Conservation (phyloP, 2,113 vertebrate genomes). For the Gasterosteus aculeatus region DNA sequence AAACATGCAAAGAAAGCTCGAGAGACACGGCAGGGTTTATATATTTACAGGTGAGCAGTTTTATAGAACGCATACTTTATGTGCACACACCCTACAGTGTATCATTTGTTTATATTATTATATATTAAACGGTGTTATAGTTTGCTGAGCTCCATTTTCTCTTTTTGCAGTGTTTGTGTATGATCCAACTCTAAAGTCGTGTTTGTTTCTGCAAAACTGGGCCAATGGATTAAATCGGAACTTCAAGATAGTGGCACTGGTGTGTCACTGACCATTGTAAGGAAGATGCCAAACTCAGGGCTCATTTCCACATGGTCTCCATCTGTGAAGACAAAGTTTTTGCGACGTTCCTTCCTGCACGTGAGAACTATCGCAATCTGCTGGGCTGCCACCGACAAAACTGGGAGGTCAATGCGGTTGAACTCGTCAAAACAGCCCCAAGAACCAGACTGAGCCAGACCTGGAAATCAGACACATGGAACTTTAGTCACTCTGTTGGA, state of each 20-base stretch:
- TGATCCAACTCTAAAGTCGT: no score
- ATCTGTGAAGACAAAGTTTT: conserved; percentile 93
- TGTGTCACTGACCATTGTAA: conserved; percentile 89
- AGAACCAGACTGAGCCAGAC: conserved; percentile 95
- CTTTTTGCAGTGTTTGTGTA: no score
- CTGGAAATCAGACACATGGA: conserved; percentile 73
- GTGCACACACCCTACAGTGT: not conserved
- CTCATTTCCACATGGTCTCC: conserved; percentile 95
- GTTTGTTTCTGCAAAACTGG: no score
- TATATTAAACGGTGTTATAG: no score
- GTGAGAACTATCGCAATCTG: conserved; percentile 94
- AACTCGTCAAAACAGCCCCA: conserved; percentile 99
- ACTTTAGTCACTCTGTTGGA: fast-evolving
- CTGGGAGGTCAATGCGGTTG: conserved; percentile 95
- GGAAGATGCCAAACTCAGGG: conserved; percentile 95
- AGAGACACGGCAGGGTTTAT: not conserved
- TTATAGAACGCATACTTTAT: not conserved
- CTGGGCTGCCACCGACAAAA: conserved; percentile 95
- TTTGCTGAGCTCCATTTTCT: not conserved
- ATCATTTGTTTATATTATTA: no score
- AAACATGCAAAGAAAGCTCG: not conserved
- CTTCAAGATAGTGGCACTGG: not conserved
- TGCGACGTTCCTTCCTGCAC: conserved; percentile 92
- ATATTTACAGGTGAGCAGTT: not conserved
- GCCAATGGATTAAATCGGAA: not conserved